Evolutionary conservation across 2,797 vertebrate genomes (phyloP).

Genomic region (Glossophaga mutica): DNA sequence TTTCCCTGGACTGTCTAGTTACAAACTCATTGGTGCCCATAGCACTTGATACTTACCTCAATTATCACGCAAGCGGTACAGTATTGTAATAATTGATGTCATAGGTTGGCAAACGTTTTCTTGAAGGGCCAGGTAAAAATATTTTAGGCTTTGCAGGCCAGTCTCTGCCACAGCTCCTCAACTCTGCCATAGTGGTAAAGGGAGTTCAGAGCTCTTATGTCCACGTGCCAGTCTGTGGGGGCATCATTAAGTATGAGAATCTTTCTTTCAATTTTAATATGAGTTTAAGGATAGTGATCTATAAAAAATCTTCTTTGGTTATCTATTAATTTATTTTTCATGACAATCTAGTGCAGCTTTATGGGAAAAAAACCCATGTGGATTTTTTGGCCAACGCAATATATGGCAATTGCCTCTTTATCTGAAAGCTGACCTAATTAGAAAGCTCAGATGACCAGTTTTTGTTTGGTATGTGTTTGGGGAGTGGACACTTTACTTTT

Average conservation of each 20-base stretch:
- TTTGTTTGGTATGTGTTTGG: not conserved
- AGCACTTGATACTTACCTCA: not conserved
- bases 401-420: not conserved
- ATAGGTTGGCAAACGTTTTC: not conserved
- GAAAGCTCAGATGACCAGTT: not conserved
- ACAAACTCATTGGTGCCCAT: not conserved
- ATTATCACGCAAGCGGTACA: not conserved
- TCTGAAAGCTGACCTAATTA: not conserved
- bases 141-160: not conserved
- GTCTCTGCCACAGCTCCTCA: not conserved
- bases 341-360: not conserved
- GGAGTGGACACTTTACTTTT: not conserved
- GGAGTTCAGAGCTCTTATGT: not conserved
- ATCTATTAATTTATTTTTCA: not conserved
- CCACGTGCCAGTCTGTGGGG: not conserved
- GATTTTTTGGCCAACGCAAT: not conserved
- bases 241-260: not conserved
- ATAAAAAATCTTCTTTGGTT: not conserved
- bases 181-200: not conserved
- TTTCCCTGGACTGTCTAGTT: not conserved
- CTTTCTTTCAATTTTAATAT: conserved; percentile 2
- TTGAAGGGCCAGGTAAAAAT: not conserved
- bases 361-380: too few species aligned
- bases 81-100: not conserved
- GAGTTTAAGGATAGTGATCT: not conserved